Base-by-base conservation (phyloP, 2,888 invertebrate species). In the Crepidodera aurea region DNA sequence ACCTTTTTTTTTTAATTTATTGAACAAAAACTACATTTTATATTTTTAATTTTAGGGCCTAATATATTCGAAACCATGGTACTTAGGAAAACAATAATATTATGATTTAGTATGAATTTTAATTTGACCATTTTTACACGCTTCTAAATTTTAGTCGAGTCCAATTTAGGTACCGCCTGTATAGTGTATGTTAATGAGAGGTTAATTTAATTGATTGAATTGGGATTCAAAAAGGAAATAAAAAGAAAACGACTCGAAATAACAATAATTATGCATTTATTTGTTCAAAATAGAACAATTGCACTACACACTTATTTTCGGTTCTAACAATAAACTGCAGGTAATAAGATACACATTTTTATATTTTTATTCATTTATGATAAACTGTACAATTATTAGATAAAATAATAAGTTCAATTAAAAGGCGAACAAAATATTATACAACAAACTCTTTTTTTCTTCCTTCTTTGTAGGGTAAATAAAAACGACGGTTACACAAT, bases 261-360 rank as follows among this genome's bases (percentile, higher is more conserved):
- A 60, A 60, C 60, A 51, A 51, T 22, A 62, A 39, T 51, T 27
- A 29, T 51, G 51, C 51, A 62, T 57, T 51, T 55, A 60, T 56
- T 51, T 60, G 69, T 72, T 71, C 70, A 71, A 70, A 69, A 72
- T 62, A 66, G 72, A 72, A 71, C 71, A 71, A 72, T 70, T 69
- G 69, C 69, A 71, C 72, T 73, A 72, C 69, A 71, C 64, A 65
- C n/a, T n/a, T n/a, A n/a, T n/a, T 70, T 68, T 40, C 63, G 54
- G 50, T 62, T 69, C 68, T 72, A 70, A 69, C 64, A 66, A 69
- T 68, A 67, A 62, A 67, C 67, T 67, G 65, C 65, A 58, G 65
- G 64, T 68, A 27, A 62, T 66, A 57, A 60, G 58, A 59, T 61
- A 60, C 58, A 63, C 37, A 39, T 60, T 29, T 65, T n/a, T n/a